Evolutionary conservation across 30 jellyfish, hydroid and myxozoan species (phyloP), one percentile per base, ranked within the genome.

Genomic region (Cassiopea xamachana): DNA sequence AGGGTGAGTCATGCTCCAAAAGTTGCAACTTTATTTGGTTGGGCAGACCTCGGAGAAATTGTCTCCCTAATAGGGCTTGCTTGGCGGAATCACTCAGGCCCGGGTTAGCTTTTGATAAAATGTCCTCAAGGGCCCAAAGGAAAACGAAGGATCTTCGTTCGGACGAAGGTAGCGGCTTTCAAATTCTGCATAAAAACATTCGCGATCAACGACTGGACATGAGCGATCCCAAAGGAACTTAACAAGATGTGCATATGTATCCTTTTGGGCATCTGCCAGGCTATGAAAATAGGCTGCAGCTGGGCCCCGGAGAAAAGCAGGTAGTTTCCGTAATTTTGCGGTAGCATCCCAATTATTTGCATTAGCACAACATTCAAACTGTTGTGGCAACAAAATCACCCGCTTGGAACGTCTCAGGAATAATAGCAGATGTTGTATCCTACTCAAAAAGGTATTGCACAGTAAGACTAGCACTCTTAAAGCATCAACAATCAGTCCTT

Each of bases 171-270:
- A 19, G 61, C 86, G 80, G 19, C 77, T 62, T 75, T 84, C 85
- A 70, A 71, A 84, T 2, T n/a, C n/a, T 55, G 92, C 86, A 67
- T 73, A 76, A 58, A 73, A 27, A 7, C 47, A 67, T 58, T 85
- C 80, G 13, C 93, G 59, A 70, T 69, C 92, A 70, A 69, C 75
- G 84, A 83, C 61, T 27, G 92, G 92, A 60, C 92, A 83, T 47
- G 73, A 59, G 16, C 50, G 87, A 16, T 59, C 55, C 3, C 81
- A 70, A n/a, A 85, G 60, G 61, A 47, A 16, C n/a, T 73, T 59
- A 46, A 19, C 73, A 15, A 75, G 81, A 67, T 44, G 43, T n/a
- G 70, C 81, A 27, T 75, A 85, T 27, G 87, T 70, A 87, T 85
- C 87, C 80, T 85, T 85, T 45, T 60, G 84, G 64, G 61, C 91